phyloP scores from a whole-genome alignment of 2,888 invertebrate genomes.

The Geotrupes spiniger region DNA sequence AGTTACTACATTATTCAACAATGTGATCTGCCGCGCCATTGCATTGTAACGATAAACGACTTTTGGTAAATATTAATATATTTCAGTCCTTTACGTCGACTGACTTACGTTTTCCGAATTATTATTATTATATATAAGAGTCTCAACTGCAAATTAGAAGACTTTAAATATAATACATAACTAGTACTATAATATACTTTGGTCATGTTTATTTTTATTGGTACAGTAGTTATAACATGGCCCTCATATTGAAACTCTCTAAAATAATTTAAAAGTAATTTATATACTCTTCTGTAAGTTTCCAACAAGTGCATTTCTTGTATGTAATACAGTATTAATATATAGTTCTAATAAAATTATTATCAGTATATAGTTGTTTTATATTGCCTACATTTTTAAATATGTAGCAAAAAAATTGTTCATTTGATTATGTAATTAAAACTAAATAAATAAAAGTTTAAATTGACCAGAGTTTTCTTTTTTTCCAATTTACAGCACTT shows the following conservation, averaged over 20 bases:
- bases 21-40: conserved; percentile 49
- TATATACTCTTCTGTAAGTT: conserved; percentile 78
- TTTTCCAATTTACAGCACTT: no score
- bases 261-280: conserved; percentile 26
- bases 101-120: conserved; percentile 28
- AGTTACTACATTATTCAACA: conserved; percentile 47
- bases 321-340: conserved; percentile 85
- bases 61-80: conserved; percentile 31
- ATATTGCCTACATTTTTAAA: conserved; percentile 1
- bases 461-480: no score
- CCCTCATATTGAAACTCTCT: conserved; percentile 39
- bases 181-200: conserved; percentile 30
- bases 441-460: no score
- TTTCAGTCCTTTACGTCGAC: conserved; percentile 27
- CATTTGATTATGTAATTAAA: no score
- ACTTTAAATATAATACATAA: conserved; percentile 25
- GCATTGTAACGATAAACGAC: conserved; percentile 37
- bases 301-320: conserved; percentile 87
- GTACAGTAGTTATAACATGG: conserved; percentile 35
- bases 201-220: conserved; percentile 36
- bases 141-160: conserved; percentile 24
- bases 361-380: conserved; percentile 9
- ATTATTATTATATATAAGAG: conserved; percentile 26
- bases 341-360: conserved; percentile 27
- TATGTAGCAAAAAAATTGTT: background rate